Percentiles rank a stretch among this genome's conserved stretches.
These are phyloP conservation scores for Argynnis bischoffii DNA, from an alignment of 2,888 invertebrate genomes.

Conservation along the genomic window DNA sequence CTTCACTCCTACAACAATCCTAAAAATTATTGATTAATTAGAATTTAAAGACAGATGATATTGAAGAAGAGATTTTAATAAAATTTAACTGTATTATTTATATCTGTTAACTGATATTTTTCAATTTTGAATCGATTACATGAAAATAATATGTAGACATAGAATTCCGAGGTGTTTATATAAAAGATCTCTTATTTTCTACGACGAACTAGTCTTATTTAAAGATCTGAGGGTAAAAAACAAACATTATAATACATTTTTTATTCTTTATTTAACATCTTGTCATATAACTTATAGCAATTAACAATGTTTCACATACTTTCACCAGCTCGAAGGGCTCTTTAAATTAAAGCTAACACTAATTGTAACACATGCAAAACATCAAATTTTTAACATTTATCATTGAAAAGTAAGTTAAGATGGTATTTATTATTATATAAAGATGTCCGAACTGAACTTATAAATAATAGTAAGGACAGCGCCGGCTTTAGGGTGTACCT, in stretches of 20 bases:
- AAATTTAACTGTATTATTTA: no score
- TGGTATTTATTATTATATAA: not conserved
- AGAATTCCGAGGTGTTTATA: no score
- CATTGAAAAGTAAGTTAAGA: constrained; percentile 5
- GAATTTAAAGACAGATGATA: no score
- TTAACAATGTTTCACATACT: constrained; percentile 59
- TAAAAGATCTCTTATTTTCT: no score
- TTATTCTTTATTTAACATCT: constrained; percentile 76
- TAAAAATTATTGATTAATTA: no score
- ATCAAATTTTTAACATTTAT: constrained; percentile 1
- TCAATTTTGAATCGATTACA: no score
- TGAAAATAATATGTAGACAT: no score
- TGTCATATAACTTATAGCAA: constrained; percentile 73
- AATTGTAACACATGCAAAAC: constrained; percentile 21
- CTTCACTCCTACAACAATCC: no score
- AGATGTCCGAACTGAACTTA: constrained; percentile 1
- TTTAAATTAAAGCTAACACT: constrained; percentile 20
- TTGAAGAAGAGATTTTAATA: no score
- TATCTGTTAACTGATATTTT: no score
- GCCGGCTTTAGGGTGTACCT: no score
- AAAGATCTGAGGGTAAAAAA: not conserved
- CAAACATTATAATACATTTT: constrained; percentile 43
- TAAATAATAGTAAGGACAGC: no score
- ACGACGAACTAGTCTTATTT: not conserved
- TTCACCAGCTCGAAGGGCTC: constrained; percentile 45